Evolutionary conservation across 2,113 vertebrate species (phyloP), one percentile per base, ranked within the genome.

Genomic region (Pelobates fuscus): DNA sequence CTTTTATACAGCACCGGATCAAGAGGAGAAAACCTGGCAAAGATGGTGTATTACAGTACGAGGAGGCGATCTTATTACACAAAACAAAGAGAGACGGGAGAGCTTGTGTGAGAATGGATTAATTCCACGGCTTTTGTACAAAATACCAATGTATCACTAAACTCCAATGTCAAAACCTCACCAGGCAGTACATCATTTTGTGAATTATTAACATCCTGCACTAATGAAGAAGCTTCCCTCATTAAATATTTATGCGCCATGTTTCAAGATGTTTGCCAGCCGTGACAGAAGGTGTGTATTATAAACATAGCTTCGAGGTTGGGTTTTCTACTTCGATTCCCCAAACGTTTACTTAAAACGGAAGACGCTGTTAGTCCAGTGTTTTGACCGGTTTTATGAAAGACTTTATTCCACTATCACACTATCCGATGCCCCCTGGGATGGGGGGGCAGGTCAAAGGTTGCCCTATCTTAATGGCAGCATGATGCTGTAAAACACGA

Each of bases 181-280:
- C 80, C 81, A 85, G 84, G 86, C 86, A 85, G 80, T 87, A 88
- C 85, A 88, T 83, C 84, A 70, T 80, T 82, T 27, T 80, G 81
- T 88, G 86, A 88, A 89, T 89, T 88, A 89, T 88, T 88, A 87
- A 89, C 80, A 80, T 81, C 79, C 83, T 77, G 37, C 26, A 61
- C 86, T 87, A 83, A 82, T 88, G 81, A 80, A 86, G 83, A 81
- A 83, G 82, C 83, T 88, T 86, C 84, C 83, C 83, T 86, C 82
- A 88, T 89, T 84, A 89, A 89, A 88, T 86, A 89, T 89, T 88
- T 84, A 89, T 80, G 74, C 30, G 79, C 77, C 67, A 83, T 46
- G 8, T 84, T 84, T 84, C 81, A 86, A 81, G 83, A 82, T 81
- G 82, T 86, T 87, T 83, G 83, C 84, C 82, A 83, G 82, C 82